phyloP scores from a whole-genome alignment of 1,140 invertebrate genomes.

The Druon quercuslanigerum region DNA sequence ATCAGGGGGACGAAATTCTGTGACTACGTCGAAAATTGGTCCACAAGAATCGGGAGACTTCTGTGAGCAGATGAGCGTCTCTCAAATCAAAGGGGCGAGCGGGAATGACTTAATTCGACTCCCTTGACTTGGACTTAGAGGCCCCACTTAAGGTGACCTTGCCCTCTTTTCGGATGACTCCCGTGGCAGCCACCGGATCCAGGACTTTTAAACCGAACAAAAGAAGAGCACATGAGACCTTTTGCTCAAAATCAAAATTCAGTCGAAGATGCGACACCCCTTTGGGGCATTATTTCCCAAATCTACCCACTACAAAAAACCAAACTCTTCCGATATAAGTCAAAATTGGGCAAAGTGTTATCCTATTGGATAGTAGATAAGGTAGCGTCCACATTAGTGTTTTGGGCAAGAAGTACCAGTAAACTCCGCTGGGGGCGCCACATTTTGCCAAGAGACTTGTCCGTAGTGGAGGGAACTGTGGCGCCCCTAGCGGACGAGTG shows the following conservation, averaged over 20 bases:
- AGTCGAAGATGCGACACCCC: not conserved
- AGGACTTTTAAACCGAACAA: constrained; percentile 66
- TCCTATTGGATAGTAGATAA: too few species aligned
- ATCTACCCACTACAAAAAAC: too few species aligned
- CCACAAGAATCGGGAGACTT: constrained; percentile 31
- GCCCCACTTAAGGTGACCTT: constrained; percentile 65
- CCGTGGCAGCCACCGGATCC: constrained; percentile 74
- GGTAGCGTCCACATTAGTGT: too few species aligned
- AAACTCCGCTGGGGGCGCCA: too few species aligned
- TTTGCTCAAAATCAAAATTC: not conserved
- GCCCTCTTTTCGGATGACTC: constrained; percentile 73
- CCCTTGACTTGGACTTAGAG: constrained; percentile 57
- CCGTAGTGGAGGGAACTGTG: too few species aligned
- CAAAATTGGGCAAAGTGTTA: too few species aligned
- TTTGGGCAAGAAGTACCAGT: too few species aligned
- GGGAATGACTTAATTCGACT: constrained; percentile 60
- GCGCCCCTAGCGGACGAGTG: too few species aligned
- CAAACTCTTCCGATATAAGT: too few species aligned
- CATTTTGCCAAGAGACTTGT: too few species aligned
- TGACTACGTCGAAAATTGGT: constrained; percentile 47
- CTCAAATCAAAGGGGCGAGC: constrained; percentile 45
- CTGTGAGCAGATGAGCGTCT: constrained; percentile 23
- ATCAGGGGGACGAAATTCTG: constrained; percentile 46
- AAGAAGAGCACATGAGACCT: constrained; percentile 66
- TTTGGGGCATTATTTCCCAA: too few species aligned